phyloP scores from a whole-genome alignment of 2,888 invertebrate species.

The Amblyteles armatorius region DNA sequence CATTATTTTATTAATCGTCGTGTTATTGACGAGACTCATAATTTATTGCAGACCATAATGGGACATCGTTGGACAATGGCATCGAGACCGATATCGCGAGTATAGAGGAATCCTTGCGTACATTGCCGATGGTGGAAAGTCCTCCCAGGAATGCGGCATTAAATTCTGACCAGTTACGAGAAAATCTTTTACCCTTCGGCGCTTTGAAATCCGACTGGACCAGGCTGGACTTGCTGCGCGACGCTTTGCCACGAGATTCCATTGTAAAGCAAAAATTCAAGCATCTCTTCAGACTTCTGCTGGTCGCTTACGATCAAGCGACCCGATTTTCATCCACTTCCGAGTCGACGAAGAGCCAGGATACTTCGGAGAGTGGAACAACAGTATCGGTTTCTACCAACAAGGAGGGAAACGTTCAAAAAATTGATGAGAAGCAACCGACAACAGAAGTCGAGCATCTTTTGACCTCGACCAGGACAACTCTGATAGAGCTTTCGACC shows the following conservation, averaged over 20 bases:
- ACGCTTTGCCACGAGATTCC: conserved; percentile 70
- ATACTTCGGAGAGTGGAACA: background rate
- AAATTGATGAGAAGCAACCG: background rate
- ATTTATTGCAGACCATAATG: conserved; percentile 33
- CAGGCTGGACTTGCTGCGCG: conserved; percentile 70
- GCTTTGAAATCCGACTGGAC: conserved; percentile 74
- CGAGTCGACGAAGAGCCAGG: background rate
- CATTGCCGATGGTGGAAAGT: conserved; percentile 57
- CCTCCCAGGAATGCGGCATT: conserved; percentile 62
- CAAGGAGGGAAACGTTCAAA: background rate
- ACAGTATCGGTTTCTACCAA: background rate
- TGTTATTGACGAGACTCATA: background rate
- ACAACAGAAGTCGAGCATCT: background rate
- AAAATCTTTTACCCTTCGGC: conserved; percentile 72
- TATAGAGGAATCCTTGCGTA: conserved; percentile 50
- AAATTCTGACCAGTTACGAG: conserved; percentile 59
- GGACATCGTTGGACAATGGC: conserved; percentile 50
- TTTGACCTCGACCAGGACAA: background rate
- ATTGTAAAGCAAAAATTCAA: conserved; percentile 70
- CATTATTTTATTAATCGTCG: background rate
- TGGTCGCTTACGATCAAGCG: conserved; percentile 68
- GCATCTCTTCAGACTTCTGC: conserved; percentile 71
- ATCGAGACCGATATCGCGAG: conserved; percentile 65
- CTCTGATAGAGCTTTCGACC: background rate
- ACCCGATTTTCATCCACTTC: background rate